phyloP scores from a whole-genome alignment of 2,797 vertebrate genomes.

The Myripristis jacobus region DNA sequence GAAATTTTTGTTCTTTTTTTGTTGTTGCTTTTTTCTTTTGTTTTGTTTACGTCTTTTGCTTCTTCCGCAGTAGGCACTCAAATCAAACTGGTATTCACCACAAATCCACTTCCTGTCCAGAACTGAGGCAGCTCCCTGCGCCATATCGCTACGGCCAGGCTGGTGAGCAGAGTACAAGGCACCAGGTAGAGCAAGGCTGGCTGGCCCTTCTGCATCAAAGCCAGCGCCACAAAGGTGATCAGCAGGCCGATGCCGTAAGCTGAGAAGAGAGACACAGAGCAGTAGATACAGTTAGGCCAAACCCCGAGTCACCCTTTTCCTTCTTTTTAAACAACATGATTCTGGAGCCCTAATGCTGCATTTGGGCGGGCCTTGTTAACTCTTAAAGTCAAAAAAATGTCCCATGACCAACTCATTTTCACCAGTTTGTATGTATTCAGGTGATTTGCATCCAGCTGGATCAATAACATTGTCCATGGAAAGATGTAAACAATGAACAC shows the following conservation, averaged over 20 bases:
- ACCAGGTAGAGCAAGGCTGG: slow-evolving; percentile 97
- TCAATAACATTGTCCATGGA: no score
- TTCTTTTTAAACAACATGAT: no score
- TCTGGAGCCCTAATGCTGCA: no score
- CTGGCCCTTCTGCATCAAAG: slow-evolving; percentile 95
- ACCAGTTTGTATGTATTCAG: no score
- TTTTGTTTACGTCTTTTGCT: slow-evolving; percentile 53
- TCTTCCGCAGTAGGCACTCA: slow-evolving; percentile 85
- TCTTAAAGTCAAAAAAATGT: no score
- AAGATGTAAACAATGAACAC: no score
- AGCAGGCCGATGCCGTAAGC: slow-evolving; percentile 96
- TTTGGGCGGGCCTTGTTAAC: no score
- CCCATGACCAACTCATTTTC: no score
- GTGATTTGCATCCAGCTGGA: no score
- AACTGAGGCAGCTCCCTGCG: slow-evolving; percentile 92
- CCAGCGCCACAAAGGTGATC: slow-evolving; percentile 95
- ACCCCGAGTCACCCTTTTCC: no score
- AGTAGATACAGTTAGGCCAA: background rate
- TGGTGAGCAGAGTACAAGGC: slow-evolving; percentile 94
- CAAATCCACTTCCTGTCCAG: slow-evolving; percentile 99
- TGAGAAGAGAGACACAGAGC: slow-evolving; percentile 61
- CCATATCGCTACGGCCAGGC: slow-evolving; percentile 91
- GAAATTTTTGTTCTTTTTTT: slow-evolving; percentile 50
- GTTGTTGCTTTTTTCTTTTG: slow-evolving; percentile 16
- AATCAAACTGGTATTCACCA: slow-evolving; percentile 99